Base-by-base conservation (phyloP, 2,797 vertebrate genomes). In the Sebastes minor region DNA sequence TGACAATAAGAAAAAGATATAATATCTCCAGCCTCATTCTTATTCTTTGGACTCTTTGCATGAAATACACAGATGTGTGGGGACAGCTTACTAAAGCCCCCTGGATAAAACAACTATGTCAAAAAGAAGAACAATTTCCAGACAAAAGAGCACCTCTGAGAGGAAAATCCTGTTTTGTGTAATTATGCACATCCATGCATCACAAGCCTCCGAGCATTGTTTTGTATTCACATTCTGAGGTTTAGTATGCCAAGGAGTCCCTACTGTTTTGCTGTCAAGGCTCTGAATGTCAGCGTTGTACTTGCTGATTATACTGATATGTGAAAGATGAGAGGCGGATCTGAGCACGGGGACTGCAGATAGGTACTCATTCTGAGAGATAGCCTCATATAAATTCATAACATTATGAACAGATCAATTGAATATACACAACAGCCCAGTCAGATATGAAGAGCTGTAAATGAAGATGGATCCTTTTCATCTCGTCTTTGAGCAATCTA, bases 381-480 rank as follows among this genome's bases (percentile, higher is more conserved):
- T 7, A 22, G 82, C 76, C 88, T 83, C 52, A 81, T 86, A 88
- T 64, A 86, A 80, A 85, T 87, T 84, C 82, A 86, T 57, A 85
- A 86, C 77, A 80, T 84, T 88, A 86, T 32, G n/a, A 80, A 72
- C 74, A 74, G 81, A 89, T 90, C 84, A 88, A 76, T 61, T 80
- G 77, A 80, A 76, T 23, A 74, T 14, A 84, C 64, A 75, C 78
- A 85, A 69, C 68, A 32, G 71, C 76, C 30, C 55, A 13, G 79
- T 60, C 72, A 74, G 56, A 80, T 82, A 55, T 27, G 55, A 85
- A 30, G 56, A 35, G 64, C 56, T n/a, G 35, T 57, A 89, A 82
- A 91, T 88, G 85, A 87, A 90, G 89, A 91, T 67, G 76, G 80
- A 90, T 88, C 52, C 57, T 81, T 73, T 73, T 86, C 73, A 66